phyloP scores from a whole-genome alignment of 2,113 vertebrate genomes.

The Albula goreensis region DNA sequence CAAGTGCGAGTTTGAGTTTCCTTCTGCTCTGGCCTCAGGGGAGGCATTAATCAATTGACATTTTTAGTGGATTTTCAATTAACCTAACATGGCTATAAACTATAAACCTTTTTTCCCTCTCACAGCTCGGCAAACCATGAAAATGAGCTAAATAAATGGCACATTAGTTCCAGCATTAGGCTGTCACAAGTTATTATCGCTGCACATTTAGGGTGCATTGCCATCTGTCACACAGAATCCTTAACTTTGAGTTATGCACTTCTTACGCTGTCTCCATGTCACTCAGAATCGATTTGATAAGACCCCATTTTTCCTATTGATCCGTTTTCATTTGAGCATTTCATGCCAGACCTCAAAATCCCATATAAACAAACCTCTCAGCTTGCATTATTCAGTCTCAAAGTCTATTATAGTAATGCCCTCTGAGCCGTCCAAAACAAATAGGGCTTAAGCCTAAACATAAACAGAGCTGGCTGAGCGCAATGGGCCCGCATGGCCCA shows the following conservation, averaged over 20 bases:
- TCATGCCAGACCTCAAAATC: conserved; percentile 29
- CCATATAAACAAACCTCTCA: conserved; percentile 25
- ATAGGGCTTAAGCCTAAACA: conserved; percentile 41
- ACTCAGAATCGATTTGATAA: conserved; percentile 45
- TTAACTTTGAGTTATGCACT: conserved; percentile 66
- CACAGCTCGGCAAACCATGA: conserved; percentile 52
- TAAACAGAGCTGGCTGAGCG: conserved; percentile 35
- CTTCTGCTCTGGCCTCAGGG: conserved; percentile 48
- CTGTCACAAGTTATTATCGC: conserved; percentile 66
- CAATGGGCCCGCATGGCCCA: conserved; percentile 17
- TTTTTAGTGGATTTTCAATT: conserved; percentile 68
- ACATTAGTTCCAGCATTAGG: conserved; percentile 66
- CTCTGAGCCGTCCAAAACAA: conserved; percentile 44
- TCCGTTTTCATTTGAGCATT: conserved; percentile 19
- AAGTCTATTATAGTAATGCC: conserved; percentile 34
- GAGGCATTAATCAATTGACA: conserved; percentile 64
- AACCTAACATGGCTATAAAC: conserved; percentile 65
- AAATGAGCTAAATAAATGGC: conserved; percentile 63
- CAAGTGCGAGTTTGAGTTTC: conserved; percentile 43
- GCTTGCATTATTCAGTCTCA: conserved; percentile 35
- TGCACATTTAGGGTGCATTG: conserved; percentile 47
- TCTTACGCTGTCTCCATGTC: conserved; percentile 52
- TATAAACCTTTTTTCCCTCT: conserved; percentile 49
- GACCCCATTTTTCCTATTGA: neutral
- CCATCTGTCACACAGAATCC: conserved; percentile 54